Percentiles rank a stretch among this genome's conserved stretches.
phyloP scores from a whole-genome alignment of 2,113 vertebrate genomes.

The Hemiprocne comata region DNA sequence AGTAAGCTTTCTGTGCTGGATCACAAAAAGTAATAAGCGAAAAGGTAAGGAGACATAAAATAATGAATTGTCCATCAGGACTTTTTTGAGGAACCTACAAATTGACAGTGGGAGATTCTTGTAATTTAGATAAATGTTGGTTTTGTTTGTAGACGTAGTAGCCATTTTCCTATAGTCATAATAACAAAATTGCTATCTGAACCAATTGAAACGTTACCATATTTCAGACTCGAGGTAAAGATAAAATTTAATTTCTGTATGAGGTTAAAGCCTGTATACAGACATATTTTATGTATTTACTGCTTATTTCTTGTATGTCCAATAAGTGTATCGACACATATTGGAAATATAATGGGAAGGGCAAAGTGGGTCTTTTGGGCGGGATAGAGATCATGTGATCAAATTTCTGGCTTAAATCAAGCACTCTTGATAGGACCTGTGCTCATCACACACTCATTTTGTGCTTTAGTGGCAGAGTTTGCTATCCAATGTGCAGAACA shows the following conservation, averaged over 20 bases:
- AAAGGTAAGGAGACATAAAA: conserved; percentile 3
- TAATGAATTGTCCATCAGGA: neutral
- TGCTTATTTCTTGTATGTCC: neutral
- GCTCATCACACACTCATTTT: neutral
- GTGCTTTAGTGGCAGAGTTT: neutral
- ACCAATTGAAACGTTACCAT: neutral
- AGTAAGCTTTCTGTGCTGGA: neutral
- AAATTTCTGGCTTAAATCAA: neutral
- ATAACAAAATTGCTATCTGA: neutral
- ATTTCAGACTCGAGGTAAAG: neutral
- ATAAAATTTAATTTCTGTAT: neutral
- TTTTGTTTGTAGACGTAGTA: conserved; percentile 17
- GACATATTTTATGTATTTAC: neutral
- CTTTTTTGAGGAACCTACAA: neutral
- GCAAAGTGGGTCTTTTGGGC: neutral
- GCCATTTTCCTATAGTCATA: conserved; percentile 1
- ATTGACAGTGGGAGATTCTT: neutral
- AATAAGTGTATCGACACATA: neutral
- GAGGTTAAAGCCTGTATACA: neutral
- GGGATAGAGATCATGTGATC: no score
- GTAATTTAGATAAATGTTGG: conserved; percentile 19
- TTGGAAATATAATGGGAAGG: neutral
- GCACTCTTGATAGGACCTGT: neutral
- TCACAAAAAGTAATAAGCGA: neutral
- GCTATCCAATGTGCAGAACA: neutral